phyloP scores from a whole-genome alignment of 1,140 invertebrate species.

The Aphelenchoides besseyi region DNA sequence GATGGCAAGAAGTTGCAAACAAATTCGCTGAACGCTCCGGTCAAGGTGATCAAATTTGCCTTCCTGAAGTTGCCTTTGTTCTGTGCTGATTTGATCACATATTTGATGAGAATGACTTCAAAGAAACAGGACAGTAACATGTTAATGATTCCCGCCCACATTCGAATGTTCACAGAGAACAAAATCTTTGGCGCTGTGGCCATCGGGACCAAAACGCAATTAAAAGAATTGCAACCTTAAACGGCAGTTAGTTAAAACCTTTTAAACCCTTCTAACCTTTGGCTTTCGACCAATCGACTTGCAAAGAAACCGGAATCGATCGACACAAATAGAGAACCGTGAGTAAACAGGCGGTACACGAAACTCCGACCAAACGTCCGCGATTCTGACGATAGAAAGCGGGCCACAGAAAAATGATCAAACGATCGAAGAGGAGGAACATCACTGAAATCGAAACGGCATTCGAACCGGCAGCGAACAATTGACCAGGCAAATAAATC shows the following conservation, averaged over 20 bases:
- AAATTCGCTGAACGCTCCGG: not conserved
- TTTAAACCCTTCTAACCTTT: too few species aligned
- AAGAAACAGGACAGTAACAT: not conserved
- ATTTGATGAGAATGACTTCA: not conserved
- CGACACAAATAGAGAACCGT: too few species aligned
- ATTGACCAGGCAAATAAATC: not conserved
- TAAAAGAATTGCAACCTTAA: not conserved
- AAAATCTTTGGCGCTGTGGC: not conserved
- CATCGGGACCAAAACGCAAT: not conserved
- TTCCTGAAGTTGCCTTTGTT: not conserved
- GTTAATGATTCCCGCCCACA: slow-evolving; percentile 1
- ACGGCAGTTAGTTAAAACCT: too few species aligned
- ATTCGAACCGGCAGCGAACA: not conserved
- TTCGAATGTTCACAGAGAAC: not conserved
- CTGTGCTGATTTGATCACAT: not conserved
- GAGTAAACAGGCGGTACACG: too few species aligned
- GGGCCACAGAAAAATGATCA: not conserved
- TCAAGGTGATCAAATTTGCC: not conserved
- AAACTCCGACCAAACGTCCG: not conserved
- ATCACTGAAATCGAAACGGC: not conserved
- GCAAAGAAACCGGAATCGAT: too few species aligned
- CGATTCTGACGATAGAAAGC: not conserved
- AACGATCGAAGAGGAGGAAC: not conserved
- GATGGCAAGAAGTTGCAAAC: not conserved
- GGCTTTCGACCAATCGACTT: too few species aligned